Conservation (phyloP, 2,888 invertebrate genomes). For the Fissipunctia ypsillon region DNA sequence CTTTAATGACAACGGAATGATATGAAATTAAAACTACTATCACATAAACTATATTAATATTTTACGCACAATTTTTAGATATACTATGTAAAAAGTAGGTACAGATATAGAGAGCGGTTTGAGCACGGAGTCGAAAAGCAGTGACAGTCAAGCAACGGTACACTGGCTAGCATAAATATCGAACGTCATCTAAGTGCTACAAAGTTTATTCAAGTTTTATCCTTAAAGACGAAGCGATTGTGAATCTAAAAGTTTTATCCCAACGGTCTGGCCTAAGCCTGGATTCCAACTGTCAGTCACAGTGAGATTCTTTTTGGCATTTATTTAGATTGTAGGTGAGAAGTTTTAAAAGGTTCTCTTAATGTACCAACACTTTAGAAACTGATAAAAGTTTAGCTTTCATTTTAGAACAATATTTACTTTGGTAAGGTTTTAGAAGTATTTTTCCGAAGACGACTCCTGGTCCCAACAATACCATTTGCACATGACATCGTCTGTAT, state of each 20-base stretch:
- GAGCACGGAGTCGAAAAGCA: slow-evolving; percentile 67
- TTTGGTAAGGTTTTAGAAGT: slow-evolving; percentile 4
- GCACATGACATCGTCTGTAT: neutral
- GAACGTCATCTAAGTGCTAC: slow-evolving; percentile 31
- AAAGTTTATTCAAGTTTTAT: slow-evolving; percentile 31
- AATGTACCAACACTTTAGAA: slow-evolving; percentile 32
- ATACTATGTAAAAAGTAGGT: slow-evolving; percentile 30
- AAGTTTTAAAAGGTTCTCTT: slow-evolving; percentile 29
- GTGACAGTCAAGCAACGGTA: slow-evolving; percentile 63
- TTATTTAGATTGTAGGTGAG: slow-evolving; percentile 30
- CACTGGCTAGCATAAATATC: slow-evolving; percentile 62
- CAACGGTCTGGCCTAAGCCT: slow-evolving; percentile 23
- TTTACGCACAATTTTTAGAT: slow-evolving; percentile 43
- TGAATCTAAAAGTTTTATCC: slow-evolving; percentile 40
- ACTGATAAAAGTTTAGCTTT: slow-evolving; percentile 22
- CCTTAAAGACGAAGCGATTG: slow-evolving; percentile 18
- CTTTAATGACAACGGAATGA: slow-evolving; percentile 48
- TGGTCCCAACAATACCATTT: slow-evolving; percentile 12
- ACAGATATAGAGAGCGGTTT: slow-evolving; percentile 51
- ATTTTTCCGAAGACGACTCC: neutral
- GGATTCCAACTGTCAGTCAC: slow-evolving; percentile 36
- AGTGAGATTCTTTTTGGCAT: slow-evolving; percentile 12
- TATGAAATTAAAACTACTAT: slow-evolving; percentile 65
- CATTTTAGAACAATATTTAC: slow-evolving; percentile 17
- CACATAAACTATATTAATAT: slow-evolving; percentile 62